Conservation (phyloP, 2,797 vertebrate genomes). For the Silurus lanzhouensis region DNA sequence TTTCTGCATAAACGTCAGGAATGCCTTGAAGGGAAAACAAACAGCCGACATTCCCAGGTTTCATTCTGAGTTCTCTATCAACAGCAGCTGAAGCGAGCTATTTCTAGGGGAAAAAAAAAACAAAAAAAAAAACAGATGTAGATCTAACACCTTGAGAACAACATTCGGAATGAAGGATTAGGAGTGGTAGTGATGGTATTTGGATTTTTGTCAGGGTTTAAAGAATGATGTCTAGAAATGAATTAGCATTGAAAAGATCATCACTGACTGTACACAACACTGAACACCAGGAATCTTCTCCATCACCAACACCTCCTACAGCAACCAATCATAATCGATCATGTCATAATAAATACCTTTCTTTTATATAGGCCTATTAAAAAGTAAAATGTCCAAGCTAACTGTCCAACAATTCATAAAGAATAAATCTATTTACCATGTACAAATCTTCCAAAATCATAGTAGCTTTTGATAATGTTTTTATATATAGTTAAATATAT, state of each 20-base stretch:
- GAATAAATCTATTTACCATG: too few relatives aligned
- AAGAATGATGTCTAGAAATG: neutral
- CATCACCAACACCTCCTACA: conserved; percentile 1
- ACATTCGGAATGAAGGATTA: neutral
- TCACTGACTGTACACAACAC: neutral
- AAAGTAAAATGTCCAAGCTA: neutral
- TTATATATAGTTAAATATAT: too few relatives aligned
- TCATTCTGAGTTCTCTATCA: neutral
- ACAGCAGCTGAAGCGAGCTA: neutral
- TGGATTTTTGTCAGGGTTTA: neutral
- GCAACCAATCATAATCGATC: neutral
- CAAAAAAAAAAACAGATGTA: neutral
- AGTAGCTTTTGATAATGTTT: too few relatives aligned
- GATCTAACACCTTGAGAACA: neutral
- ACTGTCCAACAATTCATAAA: too few relatives aligned
- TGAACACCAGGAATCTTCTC: neutral
- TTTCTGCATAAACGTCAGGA: neutral
- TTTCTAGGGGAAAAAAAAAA: neutral
- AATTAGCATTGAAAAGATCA: neutral
- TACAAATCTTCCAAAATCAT: too few relatives aligned
- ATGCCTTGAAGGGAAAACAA: neutral
- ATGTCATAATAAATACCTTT: neutral
- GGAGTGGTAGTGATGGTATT: neutral
- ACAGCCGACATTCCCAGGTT: neutral
- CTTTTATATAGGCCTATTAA: neutral